phyloP scores from a whole-genome alignment of 2,888 invertebrate genomes.

The Leptopilina drosophilae region DNA sequence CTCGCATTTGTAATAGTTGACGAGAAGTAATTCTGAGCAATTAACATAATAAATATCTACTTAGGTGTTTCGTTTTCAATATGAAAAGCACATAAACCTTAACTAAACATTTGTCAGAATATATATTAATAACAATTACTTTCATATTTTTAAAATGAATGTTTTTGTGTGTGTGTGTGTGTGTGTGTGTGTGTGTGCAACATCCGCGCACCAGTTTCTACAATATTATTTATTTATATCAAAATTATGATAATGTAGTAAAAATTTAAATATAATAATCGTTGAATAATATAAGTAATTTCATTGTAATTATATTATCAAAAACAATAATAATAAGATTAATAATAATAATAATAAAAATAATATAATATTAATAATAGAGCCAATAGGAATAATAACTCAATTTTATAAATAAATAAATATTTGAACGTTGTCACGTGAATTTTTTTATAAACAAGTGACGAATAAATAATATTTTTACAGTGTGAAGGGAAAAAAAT shows the following conservation, averaged over 20 bases:
- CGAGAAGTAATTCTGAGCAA: conserved; percentile 54
- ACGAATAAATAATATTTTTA: too few species aligned
- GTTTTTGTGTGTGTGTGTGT: background rate
- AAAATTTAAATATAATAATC: background rate
- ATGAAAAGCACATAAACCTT: background rate
- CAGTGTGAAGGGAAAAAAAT: too few species aligned
- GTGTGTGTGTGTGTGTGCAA: background rate
- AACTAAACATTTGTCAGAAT: background rate
- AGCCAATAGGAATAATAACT: too few species aligned
- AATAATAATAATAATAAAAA: too few species aligned
- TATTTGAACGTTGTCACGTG: too few species aligned
- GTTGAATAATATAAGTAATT: too few species aligned
- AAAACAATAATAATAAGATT: too few species aligned
- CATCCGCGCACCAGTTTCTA: conserved; percentile 12
- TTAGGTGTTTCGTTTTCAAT: conserved; percentile 61
- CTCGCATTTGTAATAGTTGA: conserved; percentile 14
- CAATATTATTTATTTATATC: background rate
- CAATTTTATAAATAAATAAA: too few species aligned
- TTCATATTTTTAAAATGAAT: background rate
- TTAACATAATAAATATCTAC: conserved; percentile 61
- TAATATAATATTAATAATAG: too few species aligned
- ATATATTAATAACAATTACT: background rate
- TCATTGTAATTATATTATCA: too few species aligned
- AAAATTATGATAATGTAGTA: background rate
- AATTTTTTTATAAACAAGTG: too few species aligned